Conservation (phyloP, 2,113 vertebrate genomes). For the Psilopsiagon aymara region DNA sequence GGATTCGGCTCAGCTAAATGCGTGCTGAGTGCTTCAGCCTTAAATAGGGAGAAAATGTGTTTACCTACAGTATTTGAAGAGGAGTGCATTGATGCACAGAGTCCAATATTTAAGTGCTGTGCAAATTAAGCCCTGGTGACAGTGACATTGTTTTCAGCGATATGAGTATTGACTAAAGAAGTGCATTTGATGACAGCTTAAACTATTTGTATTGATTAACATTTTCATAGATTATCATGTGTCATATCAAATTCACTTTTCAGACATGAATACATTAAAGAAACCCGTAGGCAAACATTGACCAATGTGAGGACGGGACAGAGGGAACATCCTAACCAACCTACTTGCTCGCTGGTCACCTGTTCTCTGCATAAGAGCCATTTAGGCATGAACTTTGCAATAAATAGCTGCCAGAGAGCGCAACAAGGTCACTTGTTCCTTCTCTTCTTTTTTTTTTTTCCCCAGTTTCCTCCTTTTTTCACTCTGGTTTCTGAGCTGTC, state of each 20-base stretch:
- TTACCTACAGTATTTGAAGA: slow-evolving; percentile 91
- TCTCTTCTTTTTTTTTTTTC: slow-evolving; percentile 38
- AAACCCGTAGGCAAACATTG: slow-evolving; percentile 80
- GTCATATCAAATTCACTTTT: slow-evolving; percentile 96
- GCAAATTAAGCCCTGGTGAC: slow-evolving; percentile 96
- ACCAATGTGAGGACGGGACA: slow-evolving; percentile 78
- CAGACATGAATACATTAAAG: slow-evolving; percentile 92
- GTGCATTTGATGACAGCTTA: slow-evolving; percentile 94
- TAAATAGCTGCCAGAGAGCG: slow-evolving; percentile 86
- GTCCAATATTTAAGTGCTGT: slow-evolving; percentile 97
- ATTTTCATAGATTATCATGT: slow-evolving; percentile 99
- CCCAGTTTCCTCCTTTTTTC: neutral
- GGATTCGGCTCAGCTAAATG: slow-evolving; percentile 87
- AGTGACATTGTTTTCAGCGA: slow-evolving; percentile 95
- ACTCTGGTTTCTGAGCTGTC: slow-evolving; percentile 18
- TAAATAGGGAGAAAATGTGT: slow-evolving; percentile 97
- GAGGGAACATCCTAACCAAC: slow-evolving; percentile 72
- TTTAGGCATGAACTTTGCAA: slow-evolving; percentile 93
- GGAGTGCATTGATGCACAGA: slow-evolving; percentile 90
- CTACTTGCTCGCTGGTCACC: slow-evolving; percentile 84
- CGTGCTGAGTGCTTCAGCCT: slow-evolving; percentile 89
- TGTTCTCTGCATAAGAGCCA: slow-evolving; percentile 86
- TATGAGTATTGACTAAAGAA: slow-evolving; percentile 96
- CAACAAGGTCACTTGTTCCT: slow-evolving; percentile 72
- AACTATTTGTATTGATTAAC: slow-evolving; percentile 99